Base-by-base conservation (phyloP, 2,797 vertebrate species). In the Xiphophorus birchmanni region DNA sequence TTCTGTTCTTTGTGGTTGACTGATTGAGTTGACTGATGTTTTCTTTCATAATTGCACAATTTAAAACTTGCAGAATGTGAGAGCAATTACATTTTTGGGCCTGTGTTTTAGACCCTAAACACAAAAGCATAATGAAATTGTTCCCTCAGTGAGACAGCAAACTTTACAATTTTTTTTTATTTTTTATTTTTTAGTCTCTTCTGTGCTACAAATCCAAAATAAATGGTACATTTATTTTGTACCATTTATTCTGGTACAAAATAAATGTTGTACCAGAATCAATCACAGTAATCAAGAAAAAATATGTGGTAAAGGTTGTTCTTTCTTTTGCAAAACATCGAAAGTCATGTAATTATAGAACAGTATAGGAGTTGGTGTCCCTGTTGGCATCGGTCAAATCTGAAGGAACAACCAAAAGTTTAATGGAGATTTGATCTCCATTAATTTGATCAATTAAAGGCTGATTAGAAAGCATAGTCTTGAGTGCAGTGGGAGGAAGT, bases 401-500 rank as follows among this genome's bases (percentile, higher is more conserved):
- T 81, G 45, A 81, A 65, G 76, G 35, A 78, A 83, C 45, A 74
- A 75, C 50, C 60, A 37, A 40, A 44, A 77, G 65, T 78, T 77
- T 76, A 76, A 89, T 86, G 11, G 32, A 82, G 80, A 82, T 87
- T 74, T 47, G 13, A 47, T 47, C 45, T 47, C 45, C 12, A 15
- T 47, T 80, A 37, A 90, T 87, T 44, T 56, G 77, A 58, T 86
- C 82, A 88, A 85, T 90, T 81, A 85, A 88, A 86, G 65, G 32
- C 65, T 63, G 63, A 73, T 63, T 80, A 48, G 81, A 72, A 88
- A 78, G 42, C 65, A 48, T 79, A 77, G 77, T 86, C 77, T 26
- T 40, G 79, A 84, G 87, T 85, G 79, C 54, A 88, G 74, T 42
- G 78, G 86, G 80, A 84, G 75, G 56, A 86, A 90, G 91, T 91